Evolutionary conservation across 2,797 vertebrate species (phyloP), one percentile per base, ranked within the genome.

Genomic region (Gambelia wislizenii): DNA sequence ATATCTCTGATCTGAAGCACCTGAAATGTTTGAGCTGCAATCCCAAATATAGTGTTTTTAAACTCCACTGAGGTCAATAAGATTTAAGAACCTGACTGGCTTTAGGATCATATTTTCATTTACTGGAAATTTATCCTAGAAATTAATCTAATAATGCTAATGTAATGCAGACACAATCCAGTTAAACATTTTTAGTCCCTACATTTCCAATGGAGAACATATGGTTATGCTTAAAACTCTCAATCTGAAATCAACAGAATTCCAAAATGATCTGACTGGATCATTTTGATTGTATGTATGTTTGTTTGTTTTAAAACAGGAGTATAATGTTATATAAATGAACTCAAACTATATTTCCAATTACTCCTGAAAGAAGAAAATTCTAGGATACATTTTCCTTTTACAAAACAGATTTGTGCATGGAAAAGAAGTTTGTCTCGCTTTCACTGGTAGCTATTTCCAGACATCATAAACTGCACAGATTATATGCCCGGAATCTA

Each of bases 401-500:
- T 67, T 67, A 36, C 49, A 25, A 85, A 82, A 3, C 33, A n/a
- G n/a, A 89, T 94, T 83, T 82, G 87, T 87, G 88, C 85, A 52
- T 82, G 90, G 79, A 77, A 90, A 90, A n/a, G 64, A 93, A 94
- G 89, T 89, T 72, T 90, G 89, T 93, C 92, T 90, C 61, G 82
- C 92, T 92, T 85, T 94, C 92, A 78, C 83, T 70, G 87, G 13
- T 9, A 91, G 92, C 93, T 92, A 91, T 94, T 94, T 93, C 93
- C 91, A 83, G 86, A 91, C 92, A 94, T 89, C 80, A 69, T 82
- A 92, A 90, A 88, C 84, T 87, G 93, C 91, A 87, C 91, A 91
- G 94, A 85, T 74, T 74, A n/a, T 88, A 95, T 96, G 94, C 95
- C 95, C 81, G 79, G 54, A 94, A 95, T 95, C 94, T 93, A 95